A percentile compares a stretch with the other conserved stretches of the same genome.
These are phyloP conservation scores for Nothobranchius kuhntae DNA, from an alignment of 2,113 vertebrate species.

Conservation along the genomic window DNA sequence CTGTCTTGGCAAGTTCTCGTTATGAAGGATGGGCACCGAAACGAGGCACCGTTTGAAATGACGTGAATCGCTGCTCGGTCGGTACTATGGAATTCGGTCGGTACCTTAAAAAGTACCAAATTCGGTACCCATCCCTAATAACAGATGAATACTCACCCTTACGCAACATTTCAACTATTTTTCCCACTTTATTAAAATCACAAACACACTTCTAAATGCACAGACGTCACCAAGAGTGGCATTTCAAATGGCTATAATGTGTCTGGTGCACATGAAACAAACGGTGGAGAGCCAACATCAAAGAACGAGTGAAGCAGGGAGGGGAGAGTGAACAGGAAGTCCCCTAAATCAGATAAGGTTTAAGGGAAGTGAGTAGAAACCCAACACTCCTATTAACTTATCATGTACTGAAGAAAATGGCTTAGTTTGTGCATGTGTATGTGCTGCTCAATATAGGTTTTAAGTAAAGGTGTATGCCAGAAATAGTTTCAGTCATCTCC, in stretches of 20 bases:
- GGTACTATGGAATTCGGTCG: no score
- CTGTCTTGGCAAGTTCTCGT: no score
- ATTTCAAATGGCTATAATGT: conserved; percentile 21
- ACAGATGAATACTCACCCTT: no score
- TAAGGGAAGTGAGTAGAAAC: conserved; percentile 52
- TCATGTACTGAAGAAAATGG: conserved; percentile 31
- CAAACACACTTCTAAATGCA: no score
- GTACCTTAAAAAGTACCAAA: no score
- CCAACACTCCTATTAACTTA: conserved; percentile 51
- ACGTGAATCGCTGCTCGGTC: no score
- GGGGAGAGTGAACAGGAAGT: conserved; percentile 38
- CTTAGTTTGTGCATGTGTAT: conserved; percentile 28
- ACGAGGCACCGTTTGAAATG: no score
- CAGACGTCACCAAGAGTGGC: no score
- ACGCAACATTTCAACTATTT: no score
- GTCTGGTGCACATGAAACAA: conserved; percentile 41
- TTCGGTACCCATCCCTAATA: no score
- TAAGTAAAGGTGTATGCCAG: conserved; percentile 62
- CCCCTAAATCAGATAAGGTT: conserved; percentile 50
- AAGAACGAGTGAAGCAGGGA: conserved; percentile 24
- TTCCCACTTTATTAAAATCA: no score
- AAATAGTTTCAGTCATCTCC: conserved; percentile 57
- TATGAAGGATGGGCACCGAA: no score
- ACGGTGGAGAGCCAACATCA: conserved; percentile 50
- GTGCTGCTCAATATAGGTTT: conserved; percentile 41